These are phyloP conservation scores for Pygmarrhopalites habei DNA, from an alignment of 1,140 invertebrate species.

Conservation along the genomic window DNA sequence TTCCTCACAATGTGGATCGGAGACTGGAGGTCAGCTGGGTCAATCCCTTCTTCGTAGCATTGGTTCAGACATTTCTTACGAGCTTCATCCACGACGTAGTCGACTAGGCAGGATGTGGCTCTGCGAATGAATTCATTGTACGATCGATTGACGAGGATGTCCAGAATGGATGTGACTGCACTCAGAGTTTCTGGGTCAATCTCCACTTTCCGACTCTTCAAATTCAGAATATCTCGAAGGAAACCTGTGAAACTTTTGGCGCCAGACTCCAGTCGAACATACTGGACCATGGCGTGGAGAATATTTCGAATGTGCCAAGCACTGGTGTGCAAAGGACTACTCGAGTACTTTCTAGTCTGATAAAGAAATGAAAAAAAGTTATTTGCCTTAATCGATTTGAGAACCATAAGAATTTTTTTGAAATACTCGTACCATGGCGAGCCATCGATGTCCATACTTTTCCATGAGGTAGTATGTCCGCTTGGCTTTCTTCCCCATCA, in stretches of 20 bases:
- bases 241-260: background rate
- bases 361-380: too few species aligned
- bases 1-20: background rate
- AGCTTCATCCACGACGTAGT: constrained; percentile 9
- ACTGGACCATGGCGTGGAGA: background rate
- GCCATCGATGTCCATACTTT: constrained; percentile 15
- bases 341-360: background rate
- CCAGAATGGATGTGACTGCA: background rate
- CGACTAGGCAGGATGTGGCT: background rate
- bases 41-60: background rate
- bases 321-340: constrained; percentile 1
- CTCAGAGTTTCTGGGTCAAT: constrained; percentile 1
- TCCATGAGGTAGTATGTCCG: constrained; percentile 13
- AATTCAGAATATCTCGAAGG: constrained; percentile 3
- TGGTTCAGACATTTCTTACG: background rate
- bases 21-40: constrained; percentile 4
- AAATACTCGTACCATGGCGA: constrained; percentile 1
- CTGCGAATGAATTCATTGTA: background rate
- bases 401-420: too few species aligned
- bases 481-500: background rate
- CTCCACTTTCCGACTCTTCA: background rate
- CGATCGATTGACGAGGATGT: background rate
- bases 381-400: background rate
- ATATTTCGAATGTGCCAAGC: constrained; percentile 16
- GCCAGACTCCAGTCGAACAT: constrained; percentile 8